Evolutionary conservation across 2,797 vertebrate species (phyloP).

Genomic region (Epinephelus awoara): DNA sequence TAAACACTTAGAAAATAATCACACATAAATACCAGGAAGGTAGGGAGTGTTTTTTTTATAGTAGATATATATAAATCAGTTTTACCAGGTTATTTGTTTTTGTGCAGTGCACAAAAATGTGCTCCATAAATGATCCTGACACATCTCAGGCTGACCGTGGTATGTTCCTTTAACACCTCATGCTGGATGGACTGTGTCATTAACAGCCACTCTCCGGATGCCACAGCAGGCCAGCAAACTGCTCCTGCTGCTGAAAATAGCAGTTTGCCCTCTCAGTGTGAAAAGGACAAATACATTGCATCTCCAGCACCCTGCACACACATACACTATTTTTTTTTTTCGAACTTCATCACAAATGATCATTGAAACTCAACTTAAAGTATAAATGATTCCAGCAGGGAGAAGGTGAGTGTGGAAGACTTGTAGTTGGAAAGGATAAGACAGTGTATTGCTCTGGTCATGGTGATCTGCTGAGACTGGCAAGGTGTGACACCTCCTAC

Average conservation of each 20-base stretch:
- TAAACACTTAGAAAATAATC: background rate
- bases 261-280: constrained; percentile 19
- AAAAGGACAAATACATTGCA: constrained; percentile 33
- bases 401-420: background rate
- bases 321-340: background rate
- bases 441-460: background rate
- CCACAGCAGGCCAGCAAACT: constrained; percentile 29
- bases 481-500: too few relatives aligned
- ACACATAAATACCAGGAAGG: background rate
- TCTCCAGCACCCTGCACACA: background rate
- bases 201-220: constrained; percentile 15
- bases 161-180: background rate
- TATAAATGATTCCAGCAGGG: constrained; percentile 7
- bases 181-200: constrained; percentile 1
- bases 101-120: too few relatives aligned
- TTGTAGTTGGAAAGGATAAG: background rate
- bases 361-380: constrained; percentile 24
- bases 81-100: too few relatives aligned
- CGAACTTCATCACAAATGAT: constrained; percentile 10
- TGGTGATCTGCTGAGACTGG: background rate
- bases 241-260: constrained; percentile 43
- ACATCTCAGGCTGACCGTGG: background rate
- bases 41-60: too few relatives aligned
- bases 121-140: background rate
- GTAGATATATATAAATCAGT: too few relatives aligned